Conservation (phyloP, 1,140 invertebrate genomes). For the Eriocheir sinensis region DNA sequence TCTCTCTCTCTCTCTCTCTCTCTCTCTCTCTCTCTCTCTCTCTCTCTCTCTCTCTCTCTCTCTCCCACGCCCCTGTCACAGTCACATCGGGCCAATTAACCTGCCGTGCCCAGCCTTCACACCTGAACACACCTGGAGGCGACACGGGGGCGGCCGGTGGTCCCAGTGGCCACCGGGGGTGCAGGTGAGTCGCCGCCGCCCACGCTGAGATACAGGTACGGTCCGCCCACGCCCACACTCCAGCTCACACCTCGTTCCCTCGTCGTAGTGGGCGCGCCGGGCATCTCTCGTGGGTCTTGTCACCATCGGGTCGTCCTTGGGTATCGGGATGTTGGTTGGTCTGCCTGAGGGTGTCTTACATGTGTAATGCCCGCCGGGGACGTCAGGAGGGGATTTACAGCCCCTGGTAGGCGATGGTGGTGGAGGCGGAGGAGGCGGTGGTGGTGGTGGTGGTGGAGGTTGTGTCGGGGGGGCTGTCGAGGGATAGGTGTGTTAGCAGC, state of each 20-base stretch:
- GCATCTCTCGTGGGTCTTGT: not conserved
- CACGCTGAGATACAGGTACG: constrained; percentile 18
- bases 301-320: not conserved
- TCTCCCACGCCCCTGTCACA: not conserved
- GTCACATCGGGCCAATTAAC: not conserved
- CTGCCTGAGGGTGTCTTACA: not conserved
- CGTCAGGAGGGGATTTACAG: constrained; percentile 18
- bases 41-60: constrained; percentile 28
- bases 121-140: constrained; percentile 26
- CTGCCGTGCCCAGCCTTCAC: too few species aligned
- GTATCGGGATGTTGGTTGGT: not conserved
- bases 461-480: too few species aligned
- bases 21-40: too few species aligned
- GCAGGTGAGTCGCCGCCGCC: constrained; percentile 10
- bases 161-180: constrained; percentile 31
- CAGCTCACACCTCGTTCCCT: constrained; percentile 8
- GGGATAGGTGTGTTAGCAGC: too few species aligned
- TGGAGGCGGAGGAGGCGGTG: not conserved
- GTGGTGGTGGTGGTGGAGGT: not conserved
- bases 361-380: constrained; percentile 9
- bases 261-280: not conserved
- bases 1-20: too few species aligned
- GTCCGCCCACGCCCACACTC: constrained; percentile 5
- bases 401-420: not conserved
- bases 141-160: constrained; percentile 32